These are phyloP conservation scores for Adelphocoris suturalis DNA, from an alignment of 2,888 invertebrate species.

Conservation along the genomic window DNA sequence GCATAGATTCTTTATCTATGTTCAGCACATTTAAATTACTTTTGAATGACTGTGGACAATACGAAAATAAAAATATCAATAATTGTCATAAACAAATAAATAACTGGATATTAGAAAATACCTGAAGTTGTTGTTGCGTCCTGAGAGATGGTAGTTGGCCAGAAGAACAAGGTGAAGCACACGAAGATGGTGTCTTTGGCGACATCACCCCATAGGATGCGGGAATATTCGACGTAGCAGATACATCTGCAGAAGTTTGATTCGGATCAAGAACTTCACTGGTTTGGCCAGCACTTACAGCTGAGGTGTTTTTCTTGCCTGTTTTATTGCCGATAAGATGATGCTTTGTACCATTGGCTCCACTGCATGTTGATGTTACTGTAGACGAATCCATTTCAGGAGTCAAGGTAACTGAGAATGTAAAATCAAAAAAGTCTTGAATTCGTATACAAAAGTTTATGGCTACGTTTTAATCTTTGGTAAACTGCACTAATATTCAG, in stretches of 20 bases:
- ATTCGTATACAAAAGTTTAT: too few relatives aligned
- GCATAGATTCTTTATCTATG: too few relatives aligned
- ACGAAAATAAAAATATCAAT: too few relatives aligned
- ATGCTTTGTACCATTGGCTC: constrained; percentile 30
- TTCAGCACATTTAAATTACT: too few relatives aligned
- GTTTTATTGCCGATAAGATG: background rate
- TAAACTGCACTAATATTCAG: too few relatives aligned
- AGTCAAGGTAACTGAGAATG: constrained; percentile 81
- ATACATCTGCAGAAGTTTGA: background rate
- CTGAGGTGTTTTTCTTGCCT: background rate
- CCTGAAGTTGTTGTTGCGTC: constrained; percentile 58
- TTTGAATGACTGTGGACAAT: too few relatives aligned
- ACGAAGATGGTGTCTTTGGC: constrained; percentile 37
- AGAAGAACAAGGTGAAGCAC: constrained; percentile 39
- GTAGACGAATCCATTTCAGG: constrained; percentile 81
- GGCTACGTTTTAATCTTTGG: too few relatives aligned
- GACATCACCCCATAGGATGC: constrained; percentile 50
- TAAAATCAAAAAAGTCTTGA: constrained; percentile 4
- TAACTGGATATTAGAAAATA: background rate
- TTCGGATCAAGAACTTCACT: background rate
- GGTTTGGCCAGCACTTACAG: background rate
- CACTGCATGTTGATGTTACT: constrained; percentile 57
- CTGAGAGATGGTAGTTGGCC: background rate
- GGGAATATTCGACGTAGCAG: constrained; percentile 5
- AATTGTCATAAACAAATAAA: background rate